Percentiles rank a stretch among this genome's conserved stretches.
Evolutionary conservation across 2,113 vertebrate genomes (phyloP).

Genomic region (Columba livia): DNA sequence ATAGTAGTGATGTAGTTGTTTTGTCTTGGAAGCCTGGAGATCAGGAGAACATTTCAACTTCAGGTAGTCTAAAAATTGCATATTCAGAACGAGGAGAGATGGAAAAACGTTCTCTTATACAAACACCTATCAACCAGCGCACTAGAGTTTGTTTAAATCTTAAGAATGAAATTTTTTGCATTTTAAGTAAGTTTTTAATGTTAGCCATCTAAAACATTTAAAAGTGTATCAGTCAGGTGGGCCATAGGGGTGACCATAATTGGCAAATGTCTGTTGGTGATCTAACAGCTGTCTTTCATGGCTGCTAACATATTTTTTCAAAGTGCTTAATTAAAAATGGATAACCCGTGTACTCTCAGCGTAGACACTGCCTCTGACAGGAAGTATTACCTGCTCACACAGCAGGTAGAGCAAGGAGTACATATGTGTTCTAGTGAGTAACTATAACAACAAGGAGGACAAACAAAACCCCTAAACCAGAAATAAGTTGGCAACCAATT

Average conservation of each 20-base stretch:
- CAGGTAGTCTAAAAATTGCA: background rate
- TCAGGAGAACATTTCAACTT: background rate
- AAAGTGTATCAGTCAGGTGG: background rate
- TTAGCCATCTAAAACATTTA: background rate
- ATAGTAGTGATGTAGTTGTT: background rate
- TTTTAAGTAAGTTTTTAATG: background rate
- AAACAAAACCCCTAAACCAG: background rate
- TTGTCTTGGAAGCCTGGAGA: background rate
- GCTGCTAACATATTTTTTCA: background rate
- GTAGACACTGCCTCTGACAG: background rate
- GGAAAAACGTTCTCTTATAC: background rate
- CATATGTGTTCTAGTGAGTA: background rate
- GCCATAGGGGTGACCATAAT: background rate
- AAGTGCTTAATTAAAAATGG: background rate
- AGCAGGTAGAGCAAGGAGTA: background rate
- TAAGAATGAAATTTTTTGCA: background rate
- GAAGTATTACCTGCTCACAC: background rate
- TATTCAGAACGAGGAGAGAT: background rate
- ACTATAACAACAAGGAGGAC: background rate
- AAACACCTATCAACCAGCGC: background rate
- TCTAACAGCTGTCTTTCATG: background rate
- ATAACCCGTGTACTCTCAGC: background rate
- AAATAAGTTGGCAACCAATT: conserved; percentile 17
- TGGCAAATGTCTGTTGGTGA: background rate
- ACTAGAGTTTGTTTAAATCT: background rate